Evolutionary conservation across 1,140 invertebrate species (phyloP), one percentile per base, ranked within the genome.

Genomic region (Eumaeus atala): DNA sequence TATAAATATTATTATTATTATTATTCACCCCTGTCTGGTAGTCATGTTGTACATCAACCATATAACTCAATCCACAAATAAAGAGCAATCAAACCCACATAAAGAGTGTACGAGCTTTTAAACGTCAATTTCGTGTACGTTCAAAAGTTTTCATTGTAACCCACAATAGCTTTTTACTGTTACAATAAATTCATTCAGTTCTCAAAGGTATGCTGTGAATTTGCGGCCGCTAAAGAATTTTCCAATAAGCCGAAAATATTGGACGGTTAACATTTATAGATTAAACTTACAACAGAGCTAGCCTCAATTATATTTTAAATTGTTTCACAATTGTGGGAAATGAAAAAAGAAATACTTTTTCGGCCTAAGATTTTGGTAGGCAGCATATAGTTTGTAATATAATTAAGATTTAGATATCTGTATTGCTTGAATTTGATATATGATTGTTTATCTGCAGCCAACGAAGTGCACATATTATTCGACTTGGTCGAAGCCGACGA

Each of bases 211-310:
- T 44, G 40, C 40, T 9, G 40, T 9, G 40, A 44, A 44, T 44
- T 44, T 14, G 40, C 40, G 40, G 40, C 40, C 40, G 40, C 40
- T 17, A 44, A 44, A 44, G 40, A 44, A 44, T 44, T 44, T 44
- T 44, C 40, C 40, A 44, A 44, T 44, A 44, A 44, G 40, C 40
- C 40, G 40, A 44, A 44, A 44, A 44, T 44, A 44, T 44, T 17
- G 40, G 40, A 44, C 40, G 40, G 40, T 44, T 44, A 44, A 44
- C 40, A 44, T 44, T 44, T 44, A 44, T 44, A 44, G 40, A 44
- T 18, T 44, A 44, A 44, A 44, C 14, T 44, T 44, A 44, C 40
- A 40, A 28, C 38, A 40, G 38, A 40, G 40, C 38, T 40, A 40
- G 38, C 12, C 40, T 44, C 40, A 44, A 44, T 44, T 44, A 42